Evolutionary conservation across 1,140 invertebrate genomes (phyloP), one percentile per base, ranked within the genome.

Genomic region (Bombus affinis): DNA sequence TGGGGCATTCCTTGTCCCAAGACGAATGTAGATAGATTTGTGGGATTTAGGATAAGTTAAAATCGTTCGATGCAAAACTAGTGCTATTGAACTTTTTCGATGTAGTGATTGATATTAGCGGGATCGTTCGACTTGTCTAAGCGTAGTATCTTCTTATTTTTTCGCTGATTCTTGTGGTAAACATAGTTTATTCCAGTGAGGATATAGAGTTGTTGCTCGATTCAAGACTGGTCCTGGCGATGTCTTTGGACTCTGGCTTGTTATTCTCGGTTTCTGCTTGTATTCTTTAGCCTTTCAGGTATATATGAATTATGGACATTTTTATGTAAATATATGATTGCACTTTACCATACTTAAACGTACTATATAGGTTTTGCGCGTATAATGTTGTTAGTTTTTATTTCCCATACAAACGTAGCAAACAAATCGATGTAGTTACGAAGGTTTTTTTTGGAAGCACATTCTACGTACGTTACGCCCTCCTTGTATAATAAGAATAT

Each of bases 401-500:
- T 39, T 22, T 37, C 8, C 25, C 13, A 37, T 32, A 44, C 28
- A 28, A 44, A 37, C 37, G 2, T 39, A 44, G 42, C 35, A 70
- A 59, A 79, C 25, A 85, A 72, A 85, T 85, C 39, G 83, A 39
- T 42, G 42, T 42, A 72, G 42, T 85, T 47, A 62, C 37, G 53
- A 81, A 5, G n/a, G 15, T 73, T 73, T 35, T 13, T 68, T 82
- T 37, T 57, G 28, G 57, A 77, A n/a, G 59, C 65, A 53, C 42
- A 59, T 37, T 22, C 47, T 65, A 35, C 47, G 39, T 78, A 80
- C 28, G 75, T 59, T 81, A 68, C 74, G 12, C 59, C 68, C 47
- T 28, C 37, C 72, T 77, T 44, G 76, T 78, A 42, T 68, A 57
- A 83, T 39, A 72, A 85, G 68, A 85, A 72, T 68, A 81, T 62